phyloP scores from a whole-genome alignment of 1,140 invertebrate species.

The Paraescarpia echinospica region DNA sequence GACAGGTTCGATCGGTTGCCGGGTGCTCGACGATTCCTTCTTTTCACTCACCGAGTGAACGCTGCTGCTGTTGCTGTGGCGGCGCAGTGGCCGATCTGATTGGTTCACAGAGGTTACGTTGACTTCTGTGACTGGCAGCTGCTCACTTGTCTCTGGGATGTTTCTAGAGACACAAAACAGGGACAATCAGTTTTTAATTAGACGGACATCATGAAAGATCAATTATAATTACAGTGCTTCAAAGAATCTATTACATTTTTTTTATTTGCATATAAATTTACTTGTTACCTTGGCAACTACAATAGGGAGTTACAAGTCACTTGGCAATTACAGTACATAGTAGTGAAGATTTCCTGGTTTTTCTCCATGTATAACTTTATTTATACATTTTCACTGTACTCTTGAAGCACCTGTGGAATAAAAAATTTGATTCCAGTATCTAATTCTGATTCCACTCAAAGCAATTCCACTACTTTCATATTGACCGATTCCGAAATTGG shows the following conservation, averaged over 20 bases:
- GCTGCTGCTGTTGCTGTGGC: not conserved
- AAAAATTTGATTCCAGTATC: too few relatives aligned
- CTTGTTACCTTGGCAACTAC: too few relatives aligned
- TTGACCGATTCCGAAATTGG: too few relatives aligned
- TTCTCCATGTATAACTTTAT: too few relatives aligned
- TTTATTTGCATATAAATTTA: slow-evolving; percentile 22
- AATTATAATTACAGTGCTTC: not conserved
- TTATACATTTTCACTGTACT: too few relatives aligned
- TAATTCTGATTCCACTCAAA: too few relatives aligned
- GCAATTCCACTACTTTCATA: too few relatives aligned
- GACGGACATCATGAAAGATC: not conserved
- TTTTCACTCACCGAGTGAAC: not conserved
- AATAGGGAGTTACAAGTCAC: too few relatives aligned
- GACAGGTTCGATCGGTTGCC: not conserved
- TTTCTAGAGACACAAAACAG: not conserved
- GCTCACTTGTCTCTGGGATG: not conserved
- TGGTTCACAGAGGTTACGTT: not conserved
- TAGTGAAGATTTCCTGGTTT: too few relatives aligned
- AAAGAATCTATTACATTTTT: slow-evolving; percentile 27
- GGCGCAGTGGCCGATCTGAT: not conserved
- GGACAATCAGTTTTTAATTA: not conserved
- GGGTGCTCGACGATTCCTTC: not conserved
- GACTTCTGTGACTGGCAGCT: not conserved
- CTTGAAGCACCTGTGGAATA: too few relatives aligned
- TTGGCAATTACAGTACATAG: too few relatives aligned